Evolutionary conservation across 2,113 vertebrate species (phyloP).

Genomic region (Erpornis zantholeuca): DNA sequence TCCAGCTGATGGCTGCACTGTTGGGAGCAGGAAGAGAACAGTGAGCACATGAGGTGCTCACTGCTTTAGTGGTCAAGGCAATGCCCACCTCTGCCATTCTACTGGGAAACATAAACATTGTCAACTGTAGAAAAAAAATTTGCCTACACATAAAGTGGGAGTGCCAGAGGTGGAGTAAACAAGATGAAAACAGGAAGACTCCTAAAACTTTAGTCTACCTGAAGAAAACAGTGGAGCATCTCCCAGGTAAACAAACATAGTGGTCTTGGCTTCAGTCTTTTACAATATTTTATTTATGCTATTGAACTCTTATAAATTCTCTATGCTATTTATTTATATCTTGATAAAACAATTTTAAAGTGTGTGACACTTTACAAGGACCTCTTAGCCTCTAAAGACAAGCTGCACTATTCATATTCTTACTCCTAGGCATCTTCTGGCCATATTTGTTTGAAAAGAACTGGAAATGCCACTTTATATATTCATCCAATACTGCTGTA

Average conservation of each 20-base stretch:
- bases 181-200: neutral
- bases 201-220: neutral
- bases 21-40: neutral
- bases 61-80: neutral
- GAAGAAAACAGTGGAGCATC: neutral
- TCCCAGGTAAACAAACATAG: neutral
- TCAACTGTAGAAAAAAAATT: neutral
- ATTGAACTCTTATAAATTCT: neutral
- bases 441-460: neutral
- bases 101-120: neutral
- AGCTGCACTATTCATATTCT: neutral
- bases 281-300: neutral
- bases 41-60: neutral
- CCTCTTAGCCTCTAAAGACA: neutral
- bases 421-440: neutral
- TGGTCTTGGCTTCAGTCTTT: neutral
- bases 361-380: neutral
- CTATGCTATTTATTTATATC: neutral
- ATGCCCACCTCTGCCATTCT: neutral
- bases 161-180: neutral
- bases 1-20: neutral
- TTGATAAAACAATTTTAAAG: neutral
- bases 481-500: slow-evolving; percentile 3
- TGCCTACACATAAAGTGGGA: neutral
- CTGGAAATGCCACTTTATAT: slow-evolving; percentile 47